These are phyloP conservation scores for Lasioglossum oenotherae DNA, from an alignment of 2,888 invertebrate species.

Conservation along the genomic window DNA sequence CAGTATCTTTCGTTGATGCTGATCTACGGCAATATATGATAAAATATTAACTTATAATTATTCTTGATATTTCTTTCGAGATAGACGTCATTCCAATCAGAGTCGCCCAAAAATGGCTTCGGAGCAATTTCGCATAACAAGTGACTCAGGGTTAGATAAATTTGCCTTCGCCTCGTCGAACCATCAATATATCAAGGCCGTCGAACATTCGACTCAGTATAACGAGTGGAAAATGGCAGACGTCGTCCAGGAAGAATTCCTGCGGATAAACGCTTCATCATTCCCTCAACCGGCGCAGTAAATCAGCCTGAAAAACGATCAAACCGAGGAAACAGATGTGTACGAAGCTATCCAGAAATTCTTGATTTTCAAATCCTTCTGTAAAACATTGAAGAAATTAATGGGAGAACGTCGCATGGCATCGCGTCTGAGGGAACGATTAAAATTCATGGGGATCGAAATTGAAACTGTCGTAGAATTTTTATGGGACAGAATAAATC, in stretches of 20 bases:
- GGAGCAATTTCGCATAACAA: not conserved
- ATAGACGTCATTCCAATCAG: not conserved
- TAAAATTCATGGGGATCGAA: constrained; percentile 57
- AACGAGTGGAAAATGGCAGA: constrained; percentile 2
- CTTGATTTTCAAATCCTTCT: not conserved
- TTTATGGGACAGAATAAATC: not conserved
- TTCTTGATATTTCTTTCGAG: not conserved
- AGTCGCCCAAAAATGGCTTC: not conserved
- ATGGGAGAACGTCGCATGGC: not conserved
- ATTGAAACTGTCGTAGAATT: constrained; percentile 37
- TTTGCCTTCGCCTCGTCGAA: not conserved
- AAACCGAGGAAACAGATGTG: not conserved
- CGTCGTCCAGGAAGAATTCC: not conserved
- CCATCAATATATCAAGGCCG: not conserved
- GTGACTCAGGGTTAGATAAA: constrained; percentile 1
- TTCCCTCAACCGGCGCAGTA: not conserved
- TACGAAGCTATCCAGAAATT: not conserved
- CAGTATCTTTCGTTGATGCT: too few species aligned
- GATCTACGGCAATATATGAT: too few species aligned
- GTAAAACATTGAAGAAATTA: not conserved
- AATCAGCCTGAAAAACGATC: constrained; percentile 4
- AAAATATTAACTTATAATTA: not conserved
- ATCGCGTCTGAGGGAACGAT: constrained; percentile 32
- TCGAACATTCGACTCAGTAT: not conserved
- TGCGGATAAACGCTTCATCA: not conserved